phyloP scores from a whole-genome alignment of 1,140 invertebrate genomes.

The Trachelipus rathkii region DNA sequence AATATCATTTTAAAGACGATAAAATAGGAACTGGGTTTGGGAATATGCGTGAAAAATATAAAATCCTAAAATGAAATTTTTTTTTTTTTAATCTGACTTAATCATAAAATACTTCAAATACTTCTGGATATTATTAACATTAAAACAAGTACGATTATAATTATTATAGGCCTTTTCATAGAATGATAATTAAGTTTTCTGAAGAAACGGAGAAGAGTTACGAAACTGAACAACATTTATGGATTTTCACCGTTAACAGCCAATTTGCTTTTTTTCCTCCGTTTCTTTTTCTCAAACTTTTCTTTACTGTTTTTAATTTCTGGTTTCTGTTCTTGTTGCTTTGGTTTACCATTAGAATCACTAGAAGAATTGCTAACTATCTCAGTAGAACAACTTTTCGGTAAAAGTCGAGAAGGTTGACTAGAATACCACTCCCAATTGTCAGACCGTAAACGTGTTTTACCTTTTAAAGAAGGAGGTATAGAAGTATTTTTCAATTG shows the following conservation, averaged over 20 bases:
- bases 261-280: not conserved
- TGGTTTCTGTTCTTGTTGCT: not conserved
- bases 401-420: not conserved
- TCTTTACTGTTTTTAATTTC: not conserved
- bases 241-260: not conserved
- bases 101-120: too few species aligned
- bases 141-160: too few species aligned
- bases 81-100: too few species aligned
- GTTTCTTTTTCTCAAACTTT: not conserved
- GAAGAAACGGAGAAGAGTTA: not conserved
- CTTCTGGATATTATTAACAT: too few species aligned
- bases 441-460: not conserved
- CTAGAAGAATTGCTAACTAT: not conserved
- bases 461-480: not conserved
- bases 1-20: too few species aligned
- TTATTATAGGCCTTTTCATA: too few species aligned
- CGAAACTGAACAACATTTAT: not conserved
- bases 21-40: too few species aligned
- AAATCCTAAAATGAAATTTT: too few species aligned
- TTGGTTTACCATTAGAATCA: not conserved
- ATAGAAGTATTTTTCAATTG: not conserved
- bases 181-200: too few species aligned
- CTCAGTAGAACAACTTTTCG: not conserved
- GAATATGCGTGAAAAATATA: too few species aligned
- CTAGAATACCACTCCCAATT: slow-evolving; percentile 7